Percentiles rank a stretch among this genome's conserved stretches.
These are phyloP conservation scores for Furcifer pardalis DNA, from an alignment of 2,797 vertebrate species.

Conservation along the genomic window DNA sequence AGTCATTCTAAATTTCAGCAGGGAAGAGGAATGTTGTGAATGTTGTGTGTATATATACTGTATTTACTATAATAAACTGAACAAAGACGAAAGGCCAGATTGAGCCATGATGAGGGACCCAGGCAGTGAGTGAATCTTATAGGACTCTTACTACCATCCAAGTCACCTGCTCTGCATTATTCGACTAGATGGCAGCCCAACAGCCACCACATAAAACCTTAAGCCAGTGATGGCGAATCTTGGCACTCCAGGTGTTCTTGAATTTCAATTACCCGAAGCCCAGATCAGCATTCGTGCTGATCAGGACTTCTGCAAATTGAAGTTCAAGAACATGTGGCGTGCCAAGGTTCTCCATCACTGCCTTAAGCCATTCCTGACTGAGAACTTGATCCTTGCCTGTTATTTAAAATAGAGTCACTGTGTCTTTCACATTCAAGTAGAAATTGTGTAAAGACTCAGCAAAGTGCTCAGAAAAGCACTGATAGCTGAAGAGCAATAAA, in stretches of 20 bases:
- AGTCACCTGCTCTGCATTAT: neutral
- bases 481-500: too few species aligned
- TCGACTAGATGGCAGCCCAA: too few species aligned
- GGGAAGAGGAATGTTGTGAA: neutral
- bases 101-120: neutral
- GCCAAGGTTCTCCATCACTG: neutral
- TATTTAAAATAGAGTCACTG: neutral
- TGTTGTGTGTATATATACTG: slow-evolving; percentile 2
- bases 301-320: too few species aligned
- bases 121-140: too few species aligned
- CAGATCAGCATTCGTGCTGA: too few species aligned
- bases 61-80: neutral
- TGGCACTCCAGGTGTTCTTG: too few species aligned
- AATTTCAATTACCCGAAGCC: too few species aligned
- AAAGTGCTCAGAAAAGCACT: neutral
- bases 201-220: neutral
- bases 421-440: neutral
- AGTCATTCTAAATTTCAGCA: slow-evolving; percentile 33
- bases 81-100: neutral
- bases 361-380: neutral
- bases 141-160: neutral
- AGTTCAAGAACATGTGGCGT: too few species aligned
- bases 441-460: neutral
- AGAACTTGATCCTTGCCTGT: neutral
- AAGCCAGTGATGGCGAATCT: too few species aligned